Evolutionary conservation across 2,113 vertebrate species (phyloP).

Genomic region (Dasyurus viverrinus): DNA sequence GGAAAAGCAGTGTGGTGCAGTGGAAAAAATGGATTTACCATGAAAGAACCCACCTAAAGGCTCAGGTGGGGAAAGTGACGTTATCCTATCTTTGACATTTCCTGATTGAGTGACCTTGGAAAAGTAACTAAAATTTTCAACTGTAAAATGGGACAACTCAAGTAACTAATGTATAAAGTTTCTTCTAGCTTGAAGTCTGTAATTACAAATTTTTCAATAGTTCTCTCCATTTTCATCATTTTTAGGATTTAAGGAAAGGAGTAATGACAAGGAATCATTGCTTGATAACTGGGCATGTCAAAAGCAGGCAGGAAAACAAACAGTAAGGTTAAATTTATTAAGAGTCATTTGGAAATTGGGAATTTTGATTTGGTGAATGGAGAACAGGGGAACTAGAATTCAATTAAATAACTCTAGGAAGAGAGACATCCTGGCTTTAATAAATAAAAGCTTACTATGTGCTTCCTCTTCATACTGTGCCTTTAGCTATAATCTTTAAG

Average conservation of each 20-base stretch:
- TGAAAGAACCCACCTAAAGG: too few relatives aligned
- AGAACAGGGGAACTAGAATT: slow-evolving; percentile 8
- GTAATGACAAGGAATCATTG: slow-evolving; percentile 3
- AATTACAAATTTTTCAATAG: background rate
- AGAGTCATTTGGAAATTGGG: slow-evolving; percentile 15
- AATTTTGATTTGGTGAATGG: background rate
- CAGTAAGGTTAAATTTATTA: slow-evolving; percentile 18
- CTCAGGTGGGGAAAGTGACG: background rate
- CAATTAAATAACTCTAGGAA: slow-evolving; percentile 18
- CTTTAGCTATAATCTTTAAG: slow-evolving; percentile 44
- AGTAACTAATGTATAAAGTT: background rate
- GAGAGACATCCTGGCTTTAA: slow-evolving; percentile 55
- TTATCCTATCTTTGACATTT: background rate
- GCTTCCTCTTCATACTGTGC: slow-evolving; percentile 35
- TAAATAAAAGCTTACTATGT: slow-evolving; percentile 53
- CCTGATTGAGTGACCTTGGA: background rate
- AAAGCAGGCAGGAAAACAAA: slow-evolving; percentile 3
- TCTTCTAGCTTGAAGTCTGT: background rate
- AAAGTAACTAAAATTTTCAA: background rate
- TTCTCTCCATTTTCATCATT: background rate
- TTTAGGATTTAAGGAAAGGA: slow-evolving; percentile 33
- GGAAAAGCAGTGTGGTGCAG: background rate
- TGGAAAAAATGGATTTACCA: background rate
- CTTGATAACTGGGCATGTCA: slow-evolving; percentile 11
- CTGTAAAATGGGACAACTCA: background rate